phyloP scores from a whole-genome alignment of 30 jellyfish, hydroid and myxozoan genomes.

The Rhopilema esculentum region DNA sequence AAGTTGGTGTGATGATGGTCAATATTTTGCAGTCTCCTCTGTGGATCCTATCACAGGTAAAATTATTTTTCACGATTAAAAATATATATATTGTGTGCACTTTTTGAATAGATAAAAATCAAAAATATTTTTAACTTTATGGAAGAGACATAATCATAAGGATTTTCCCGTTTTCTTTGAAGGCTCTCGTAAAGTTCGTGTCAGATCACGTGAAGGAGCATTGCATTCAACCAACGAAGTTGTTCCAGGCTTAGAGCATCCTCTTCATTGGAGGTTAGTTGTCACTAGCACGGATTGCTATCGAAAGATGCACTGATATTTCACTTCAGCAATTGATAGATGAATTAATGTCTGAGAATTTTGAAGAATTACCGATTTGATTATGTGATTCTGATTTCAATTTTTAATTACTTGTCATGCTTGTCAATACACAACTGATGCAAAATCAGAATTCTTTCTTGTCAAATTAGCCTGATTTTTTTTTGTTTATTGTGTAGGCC shows the following conservation, averaged over 20 bases:
- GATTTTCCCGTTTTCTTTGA: neutral
- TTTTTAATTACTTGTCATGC: no score
- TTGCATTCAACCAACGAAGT: constrained; percentile 85
- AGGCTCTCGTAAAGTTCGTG: constrained; percentile 82
- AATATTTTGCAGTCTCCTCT: constrained; percentile 79
- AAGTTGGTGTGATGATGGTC: constrained; percentile 97
- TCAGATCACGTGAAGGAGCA: constrained; percentile 82
- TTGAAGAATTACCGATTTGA: no score
- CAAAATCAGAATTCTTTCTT: no score
- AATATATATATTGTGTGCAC: no score
- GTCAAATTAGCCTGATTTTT: neutral
- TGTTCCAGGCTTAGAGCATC: constrained; percentile 79
- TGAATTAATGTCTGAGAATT: no score
- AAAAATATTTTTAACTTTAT: no score
- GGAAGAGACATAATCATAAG: no score
- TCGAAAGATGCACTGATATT: no score
- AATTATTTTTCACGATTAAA: neutral
- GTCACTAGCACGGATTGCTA: neutral
- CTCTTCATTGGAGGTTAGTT: constrained; percentile 83
- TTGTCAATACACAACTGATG: no score
- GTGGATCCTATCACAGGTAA: constrained; percentile 78
- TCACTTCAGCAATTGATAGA: no score
- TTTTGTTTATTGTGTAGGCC: constrained; percentile 55
- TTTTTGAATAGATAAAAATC: no score
- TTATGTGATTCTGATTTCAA: no score